phyloP scores from a whole-genome alignment of 2,113 vertebrate species.

The Chiloscyllium plagiosum region DNA sequence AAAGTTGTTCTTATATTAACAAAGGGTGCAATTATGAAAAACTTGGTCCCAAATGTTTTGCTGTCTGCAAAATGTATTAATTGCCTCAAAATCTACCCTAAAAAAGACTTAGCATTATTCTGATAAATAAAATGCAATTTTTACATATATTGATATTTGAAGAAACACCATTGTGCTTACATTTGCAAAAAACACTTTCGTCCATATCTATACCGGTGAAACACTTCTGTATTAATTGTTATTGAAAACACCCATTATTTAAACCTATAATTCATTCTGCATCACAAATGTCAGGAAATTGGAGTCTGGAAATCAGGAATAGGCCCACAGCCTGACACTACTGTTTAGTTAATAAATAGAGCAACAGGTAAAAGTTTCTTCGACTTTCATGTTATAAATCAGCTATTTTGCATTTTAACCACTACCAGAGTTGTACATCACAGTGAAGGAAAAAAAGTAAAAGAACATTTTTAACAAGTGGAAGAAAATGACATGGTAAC shows the following conservation, averaged over 20 bases:
- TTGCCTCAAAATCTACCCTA: not conserved
- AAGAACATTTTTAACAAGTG: not conserved
- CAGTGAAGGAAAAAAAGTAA: not conserved
- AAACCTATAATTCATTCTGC: not conserved
- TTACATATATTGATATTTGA: not conserved
- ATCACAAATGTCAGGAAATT: no score
- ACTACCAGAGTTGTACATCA: not conserved
- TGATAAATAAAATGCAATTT: not conserved
- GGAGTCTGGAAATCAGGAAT: no score
- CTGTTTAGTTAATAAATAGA: no score
- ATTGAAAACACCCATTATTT: not conserved
- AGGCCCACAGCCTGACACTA: no score
- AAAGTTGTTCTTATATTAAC: not conserved
- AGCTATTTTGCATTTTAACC: no score
- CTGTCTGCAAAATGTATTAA: not conserved
- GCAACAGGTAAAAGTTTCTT: not conserved
- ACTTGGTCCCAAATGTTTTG: not conserved
- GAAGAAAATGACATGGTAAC: not conserved
- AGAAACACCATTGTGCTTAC: no score
- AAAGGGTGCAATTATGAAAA: not conserved
- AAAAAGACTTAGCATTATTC: not conserved
- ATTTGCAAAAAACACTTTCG: not conserved
- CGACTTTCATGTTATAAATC: not conserved
- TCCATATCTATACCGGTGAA: not conserved
- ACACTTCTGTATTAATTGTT: not conserved